Evolutionary conservation across 2,797 vertebrate genomes (phyloP).

Genomic region (Pseudomugil gertrudae): DNA sequence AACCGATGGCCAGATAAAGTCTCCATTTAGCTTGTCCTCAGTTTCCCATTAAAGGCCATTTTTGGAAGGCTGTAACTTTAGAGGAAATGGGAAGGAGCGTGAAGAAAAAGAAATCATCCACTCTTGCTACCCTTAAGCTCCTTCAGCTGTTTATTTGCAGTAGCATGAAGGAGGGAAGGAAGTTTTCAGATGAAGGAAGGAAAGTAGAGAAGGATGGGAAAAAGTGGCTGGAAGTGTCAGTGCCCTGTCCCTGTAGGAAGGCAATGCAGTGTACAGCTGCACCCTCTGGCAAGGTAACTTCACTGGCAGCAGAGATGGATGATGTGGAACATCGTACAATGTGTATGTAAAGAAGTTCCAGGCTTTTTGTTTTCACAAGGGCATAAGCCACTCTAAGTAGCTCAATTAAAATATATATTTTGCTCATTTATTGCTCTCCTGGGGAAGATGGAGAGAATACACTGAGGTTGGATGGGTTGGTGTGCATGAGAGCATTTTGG

Average conservation of each 20-base stretch:
- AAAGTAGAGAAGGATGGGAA: conserved; percentile 56
- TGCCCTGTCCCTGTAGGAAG: conserved; percentile 71
- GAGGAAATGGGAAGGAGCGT: conserved; percentile 70
- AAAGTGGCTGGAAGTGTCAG: conserved; percentile 75
- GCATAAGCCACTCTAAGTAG: conserved; percentile 66
- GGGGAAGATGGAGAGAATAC: conserved; percentile 63
- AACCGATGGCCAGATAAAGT: conserved; percentile 82
- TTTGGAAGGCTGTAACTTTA: conserved; percentile 70
- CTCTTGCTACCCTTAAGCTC: conserved; percentile 65
- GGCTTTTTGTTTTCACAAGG: conserved; percentile 69
- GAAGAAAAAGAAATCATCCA: conserved; percentile 61
- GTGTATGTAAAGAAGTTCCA: conserved; percentile 62
- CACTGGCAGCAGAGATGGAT: conserved; percentile 78
- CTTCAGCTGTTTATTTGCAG: conserved; percentile 70
- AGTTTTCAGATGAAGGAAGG: conserved; percentile 37
- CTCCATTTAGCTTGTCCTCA: conserved; percentile 82
- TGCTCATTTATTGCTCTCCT: conserved; percentile 66
- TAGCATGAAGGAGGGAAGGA: conserved; percentile 63
- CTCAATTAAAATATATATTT: conserved; percentile 77
- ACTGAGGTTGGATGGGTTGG: conserved; percentile 55
- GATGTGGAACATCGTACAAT: conserved; percentile 72
- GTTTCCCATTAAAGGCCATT: conserved; percentile 80
- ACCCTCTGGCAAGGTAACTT: conserved; percentile 79
- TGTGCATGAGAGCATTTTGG: conserved; percentile 64
- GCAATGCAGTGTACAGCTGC: conserved; percentile 52